Percentiles rank a stretch among this genome's conserved stretches.
phyloP scores from a whole-genome alignment of 2,113 vertebrate species.

The Bostrychus sinensis region DNA sequence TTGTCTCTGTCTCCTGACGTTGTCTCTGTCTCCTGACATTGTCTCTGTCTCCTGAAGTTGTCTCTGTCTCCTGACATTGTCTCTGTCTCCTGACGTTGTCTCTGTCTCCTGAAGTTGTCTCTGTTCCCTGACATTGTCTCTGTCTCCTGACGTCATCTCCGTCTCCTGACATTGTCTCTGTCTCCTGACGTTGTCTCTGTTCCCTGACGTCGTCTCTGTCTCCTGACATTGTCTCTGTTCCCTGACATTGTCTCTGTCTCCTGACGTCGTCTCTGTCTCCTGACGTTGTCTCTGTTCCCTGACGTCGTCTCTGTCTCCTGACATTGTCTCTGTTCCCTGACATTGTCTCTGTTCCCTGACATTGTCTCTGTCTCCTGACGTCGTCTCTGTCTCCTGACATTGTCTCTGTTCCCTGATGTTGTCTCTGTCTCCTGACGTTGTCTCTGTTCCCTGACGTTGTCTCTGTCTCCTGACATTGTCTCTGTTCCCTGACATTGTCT shows the following conservation, averaged over 20 bases:
- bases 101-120: constrained; percentile 50
- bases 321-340: no score
- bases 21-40: neutral
- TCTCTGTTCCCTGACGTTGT: no score
- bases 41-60: constrained; percentile 43
- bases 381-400: neutral
- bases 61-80: no score
- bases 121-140: no score
- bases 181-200: no score
- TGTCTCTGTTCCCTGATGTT: no score
- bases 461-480: neutral
- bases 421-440: neutral
- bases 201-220: neutral
- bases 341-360: neutral
- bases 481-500: no score
- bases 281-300: no score
- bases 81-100: neutral
- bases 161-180: neutral
- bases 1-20: no score
- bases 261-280: neutral
- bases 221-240: no score
- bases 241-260: neutral
- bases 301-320: neutral
- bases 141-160: no score
- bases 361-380: no score